A percentile compares a stretch with the other conserved stretches of the same genome.
These are phyloP conservation scores for Hipposideros larvatus DNA, from an alignment of 2,797 vertebrate genomes.

Conservation along the genomic window DNA sequence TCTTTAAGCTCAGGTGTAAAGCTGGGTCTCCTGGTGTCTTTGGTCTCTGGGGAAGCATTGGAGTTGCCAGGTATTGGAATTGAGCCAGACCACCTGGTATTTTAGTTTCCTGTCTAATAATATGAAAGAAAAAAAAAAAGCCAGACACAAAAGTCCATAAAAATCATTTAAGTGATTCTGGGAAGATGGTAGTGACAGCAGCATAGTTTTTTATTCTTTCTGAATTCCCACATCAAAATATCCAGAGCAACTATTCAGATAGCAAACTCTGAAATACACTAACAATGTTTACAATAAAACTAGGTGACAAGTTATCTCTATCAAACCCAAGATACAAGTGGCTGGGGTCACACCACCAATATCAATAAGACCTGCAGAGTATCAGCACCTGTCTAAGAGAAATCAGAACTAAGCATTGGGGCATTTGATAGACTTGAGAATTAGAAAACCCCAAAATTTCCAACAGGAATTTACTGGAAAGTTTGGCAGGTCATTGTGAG, in stretches of 20 bases:
- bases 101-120: background rate
- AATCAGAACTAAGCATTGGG: background rate
- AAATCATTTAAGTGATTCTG: background rate
- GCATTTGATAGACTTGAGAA: background rate
- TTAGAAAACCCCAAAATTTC: background rate
- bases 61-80: background rate
- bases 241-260: background rate
- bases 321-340: background rate
- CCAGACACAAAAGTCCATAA: background rate
- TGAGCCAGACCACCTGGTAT: background rate
- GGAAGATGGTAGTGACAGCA: background rate
- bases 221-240: background rate
- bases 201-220: background rate
- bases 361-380: background rate
- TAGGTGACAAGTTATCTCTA: background rate
- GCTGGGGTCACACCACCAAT: background rate
- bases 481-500: background rate
- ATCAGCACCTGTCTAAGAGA: background rate
- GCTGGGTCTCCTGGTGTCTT: background rate
- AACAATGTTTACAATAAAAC: background rate
- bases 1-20: background rate
- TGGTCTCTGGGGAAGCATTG: background rate
- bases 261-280: background rate
- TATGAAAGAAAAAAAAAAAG: background rate
- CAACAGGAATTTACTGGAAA: background rate